Base-by-base conservation (phyloP, 30 jellyfish, hydroid and myxozoan genomes). In the Pseudorhiza aurosa region DNA sequence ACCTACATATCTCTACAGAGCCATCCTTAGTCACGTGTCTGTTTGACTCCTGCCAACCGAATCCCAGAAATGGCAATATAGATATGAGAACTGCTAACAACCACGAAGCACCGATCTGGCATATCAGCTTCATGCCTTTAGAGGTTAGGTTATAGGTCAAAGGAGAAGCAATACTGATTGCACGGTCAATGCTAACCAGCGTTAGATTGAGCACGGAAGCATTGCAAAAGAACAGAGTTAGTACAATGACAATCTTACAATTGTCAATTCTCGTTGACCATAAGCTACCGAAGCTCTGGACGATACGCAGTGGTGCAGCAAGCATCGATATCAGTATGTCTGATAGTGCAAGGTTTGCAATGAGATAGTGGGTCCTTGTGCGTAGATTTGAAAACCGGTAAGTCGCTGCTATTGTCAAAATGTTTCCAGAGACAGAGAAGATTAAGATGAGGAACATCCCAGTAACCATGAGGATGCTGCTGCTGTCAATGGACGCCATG, bases 181-280 rank as follows among this genome's bases (percentile, higher is more conserved):
- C 86, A 2, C 94, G 64, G 55, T 82, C 94, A 18, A 82, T 69
- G 75, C 94, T 82, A 4, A 82, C 69, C 73, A 85, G 56, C 6
- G 89, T 68, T 36, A 73, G 67, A 68, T 76, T 77, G 50, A 85
- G 78, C 4, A 85, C 89, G 7, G 90, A 59, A 0, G 90, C 90
- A 26, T 74, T 85, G 65, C 96, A 85, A 47, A 73, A 71, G 53
- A 76, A 76, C 71, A 59, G 68, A 33, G 90, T 71, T 35, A 73
- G 43, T 9, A 77, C 57, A n/a, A 85, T 75, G 6, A 75, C 68
- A 3, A 64, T 50, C 56, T 75, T 40, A 40, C 94, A 82, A 62
- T 82, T 69, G 67, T 56, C 74, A 7, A 70, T 8, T 43, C 57
- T 35, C 30, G 51, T 70, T 1, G 86, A 68, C 86, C 86, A 82